phyloP scores from a whole-genome alignment of 1,140 invertebrate genomes.

The Zeugodacus cucurbitae region DNA sequence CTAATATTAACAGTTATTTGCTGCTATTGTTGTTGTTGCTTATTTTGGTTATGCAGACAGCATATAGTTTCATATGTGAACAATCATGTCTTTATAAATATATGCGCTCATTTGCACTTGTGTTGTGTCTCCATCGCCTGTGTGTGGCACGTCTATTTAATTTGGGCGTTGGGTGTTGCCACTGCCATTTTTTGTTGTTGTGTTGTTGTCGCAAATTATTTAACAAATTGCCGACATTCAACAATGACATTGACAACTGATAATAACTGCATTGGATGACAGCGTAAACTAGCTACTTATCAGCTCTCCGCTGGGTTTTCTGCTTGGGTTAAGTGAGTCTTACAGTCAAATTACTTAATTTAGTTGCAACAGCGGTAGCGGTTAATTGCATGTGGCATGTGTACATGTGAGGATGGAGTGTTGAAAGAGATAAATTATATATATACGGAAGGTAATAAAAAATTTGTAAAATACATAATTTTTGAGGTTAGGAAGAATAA shows the following conservation, averaged over 20 bases:
- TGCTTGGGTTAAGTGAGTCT: neutral
- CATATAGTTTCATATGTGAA: neutral
- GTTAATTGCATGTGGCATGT: neutral
- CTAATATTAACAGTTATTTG: neutral
- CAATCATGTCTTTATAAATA: no score
- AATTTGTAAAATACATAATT: no score
- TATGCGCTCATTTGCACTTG: neutral
- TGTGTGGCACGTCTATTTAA: neutral
- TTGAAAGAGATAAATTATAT: no score
- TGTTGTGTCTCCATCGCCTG: neutral
- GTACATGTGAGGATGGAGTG: no score
- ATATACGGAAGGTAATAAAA: no score
- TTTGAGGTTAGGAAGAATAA: no score
- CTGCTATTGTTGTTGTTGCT: neutral
- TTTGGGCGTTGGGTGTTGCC: slow-evolving; percentile 24
- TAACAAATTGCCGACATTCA: neutral
- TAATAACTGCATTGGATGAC: neutral
- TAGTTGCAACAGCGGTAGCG: neutral
- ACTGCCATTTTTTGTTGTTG: neutral
- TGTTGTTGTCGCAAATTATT: neutral
- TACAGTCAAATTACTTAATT: neutral
- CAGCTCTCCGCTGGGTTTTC: neutral
- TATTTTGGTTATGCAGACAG: neutral
- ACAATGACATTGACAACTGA: slow-evolving; percentile 1
- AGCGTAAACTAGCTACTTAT: neutral